Conservation (phyloP, 1,140 invertebrate genomes). For the Zaprionus capensis region DNA sequence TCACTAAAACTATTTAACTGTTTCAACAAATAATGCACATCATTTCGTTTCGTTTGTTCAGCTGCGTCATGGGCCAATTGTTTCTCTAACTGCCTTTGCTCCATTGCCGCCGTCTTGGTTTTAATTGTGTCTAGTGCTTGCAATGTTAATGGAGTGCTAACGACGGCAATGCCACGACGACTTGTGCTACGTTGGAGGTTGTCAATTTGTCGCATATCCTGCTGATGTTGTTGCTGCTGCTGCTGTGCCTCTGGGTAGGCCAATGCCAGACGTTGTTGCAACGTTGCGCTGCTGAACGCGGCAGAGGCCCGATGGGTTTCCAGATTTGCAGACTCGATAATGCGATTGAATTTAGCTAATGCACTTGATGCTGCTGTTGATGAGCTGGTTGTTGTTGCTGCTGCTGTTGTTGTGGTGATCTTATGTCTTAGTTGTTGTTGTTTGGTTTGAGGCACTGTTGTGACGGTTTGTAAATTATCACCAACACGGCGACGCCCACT, state of each 20-base stretch:
- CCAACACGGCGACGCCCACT: constrained; percentile 52
- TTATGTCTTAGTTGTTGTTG: constrained; percentile 79
- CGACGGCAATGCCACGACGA: constrained; percentile 71
- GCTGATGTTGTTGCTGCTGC: constrained; percentile 46
- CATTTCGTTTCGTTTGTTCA: constrained; percentile 84
- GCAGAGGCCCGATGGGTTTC: constrained; percentile 54
- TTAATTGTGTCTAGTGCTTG: constrained; percentile 64
- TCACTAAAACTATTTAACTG: constrained; percentile 85
- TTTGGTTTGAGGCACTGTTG: constrained; percentile 84
- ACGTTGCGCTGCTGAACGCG: constrained; percentile 65
- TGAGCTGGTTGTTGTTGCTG: constrained; percentile 60
- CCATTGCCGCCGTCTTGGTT: constrained; percentile 47
- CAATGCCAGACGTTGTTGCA: constrained; percentile 70
- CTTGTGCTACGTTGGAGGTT: constrained; percentile 64
- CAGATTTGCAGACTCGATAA: constrained; percentile 76
- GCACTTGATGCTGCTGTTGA: constrained; percentile 72
- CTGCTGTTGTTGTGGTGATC: constrained; percentile 66
- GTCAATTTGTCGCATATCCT: constrained; percentile 56
- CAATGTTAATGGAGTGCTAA: constrained; percentile 79
- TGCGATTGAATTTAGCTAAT: constrained; percentile 84
- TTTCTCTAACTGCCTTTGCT: constrained; percentile 44
- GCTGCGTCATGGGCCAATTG: constrained; percentile 61
- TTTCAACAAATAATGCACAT: constrained; percentile 85
- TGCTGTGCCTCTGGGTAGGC: constrained; percentile 74
- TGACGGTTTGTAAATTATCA: constrained; percentile 83